Conservation (phyloP, 2,113 vertebrate species). For the Clarias batrachus region DNA sequence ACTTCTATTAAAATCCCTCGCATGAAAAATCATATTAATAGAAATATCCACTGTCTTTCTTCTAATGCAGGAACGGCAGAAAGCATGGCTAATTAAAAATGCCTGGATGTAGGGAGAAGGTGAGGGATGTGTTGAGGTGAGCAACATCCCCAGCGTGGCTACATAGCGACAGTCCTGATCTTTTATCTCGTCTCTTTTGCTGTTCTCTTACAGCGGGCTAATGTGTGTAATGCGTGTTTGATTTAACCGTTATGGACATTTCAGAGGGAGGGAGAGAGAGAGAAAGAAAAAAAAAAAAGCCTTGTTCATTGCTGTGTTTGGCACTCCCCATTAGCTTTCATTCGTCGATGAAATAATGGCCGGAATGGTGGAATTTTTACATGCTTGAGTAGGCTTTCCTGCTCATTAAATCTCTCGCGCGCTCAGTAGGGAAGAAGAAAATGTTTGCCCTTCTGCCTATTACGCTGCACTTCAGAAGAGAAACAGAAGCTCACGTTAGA, state of each 20-base stretch:
- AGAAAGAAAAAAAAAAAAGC: background rate
- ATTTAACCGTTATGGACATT: constrained; percentile 50
- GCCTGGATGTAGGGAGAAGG: background rate
- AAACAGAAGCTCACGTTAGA: constrained; percentile 23
- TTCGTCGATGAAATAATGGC: constrained; percentile 57
- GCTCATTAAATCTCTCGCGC: constrained; percentile 76
- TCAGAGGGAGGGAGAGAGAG: background rate
- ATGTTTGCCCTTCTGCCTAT: constrained; percentile 43
- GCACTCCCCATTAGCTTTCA: constrained; percentile 56
- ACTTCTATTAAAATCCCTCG: background rate
- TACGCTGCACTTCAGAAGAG: constrained; percentile 34
- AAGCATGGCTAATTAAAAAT: constrained; percentile 14
- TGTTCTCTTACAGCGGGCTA: constrained; percentile 33
- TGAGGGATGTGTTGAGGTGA: constrained; percentile 21
- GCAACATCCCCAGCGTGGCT: constrained; percentile 21
- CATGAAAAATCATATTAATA: background rate
- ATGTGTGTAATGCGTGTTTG: constrained; percentile 49
- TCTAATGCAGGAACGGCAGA: background rate
- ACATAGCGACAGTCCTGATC: constrained; percentile 37
- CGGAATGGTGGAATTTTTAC: constrained; percentile 45
- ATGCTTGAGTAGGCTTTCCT: constrained; percentile 69
- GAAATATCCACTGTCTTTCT: background rate
- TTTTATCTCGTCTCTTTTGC: constrained; percentile 42
- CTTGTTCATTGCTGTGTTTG: constrained; percentile 50
- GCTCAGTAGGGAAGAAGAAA: constrained; percentile 51